A percentile compares a stretch with the other conserved stretches of the same genome.
Evolutionary conservation across 1,140 invertebrate species (phyloP).

Genomic region (Drosophila kohkoa): DNA sequence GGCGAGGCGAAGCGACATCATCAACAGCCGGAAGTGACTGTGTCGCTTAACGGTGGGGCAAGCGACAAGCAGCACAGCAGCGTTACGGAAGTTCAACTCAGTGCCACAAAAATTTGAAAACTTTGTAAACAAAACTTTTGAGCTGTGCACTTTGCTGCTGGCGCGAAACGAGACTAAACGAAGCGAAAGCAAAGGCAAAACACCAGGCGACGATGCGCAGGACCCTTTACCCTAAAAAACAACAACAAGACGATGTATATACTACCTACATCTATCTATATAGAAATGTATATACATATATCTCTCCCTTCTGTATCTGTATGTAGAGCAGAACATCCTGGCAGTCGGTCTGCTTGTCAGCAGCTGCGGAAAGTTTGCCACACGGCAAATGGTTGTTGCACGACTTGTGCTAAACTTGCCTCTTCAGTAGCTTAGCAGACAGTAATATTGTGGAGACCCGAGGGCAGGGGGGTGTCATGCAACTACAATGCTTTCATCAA

Average conservation of each 20-base stretch:
- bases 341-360: conserved; percentile 42
- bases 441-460: background rate
- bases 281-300: background rate
- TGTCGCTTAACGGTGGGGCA: conserved; percentile 40
- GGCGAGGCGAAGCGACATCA: conserved; percentile 33
- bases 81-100: conserved; percentile 75
- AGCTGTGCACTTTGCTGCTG: conserved; percentile 73
- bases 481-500: conserved; percentile 78
- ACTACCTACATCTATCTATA: background rate
- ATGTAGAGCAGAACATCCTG: conserved; percentile 4
- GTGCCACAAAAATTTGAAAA: conserved; percentile 83
- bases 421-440: conserved; percentile 8
- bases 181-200: conserved; percentile 65
- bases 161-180: conserved; percentile 69
- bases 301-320: background rate
- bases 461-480: conserved; percentile 2
- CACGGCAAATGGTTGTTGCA: conserved; percentile 74
- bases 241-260: conserved; percentile 12
- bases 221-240: conserved; percentile 48
- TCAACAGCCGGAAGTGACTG: conserved; percentile 68
- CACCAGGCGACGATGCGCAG: conserved; percentile 72
- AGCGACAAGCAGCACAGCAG: conserved; percentile 15
- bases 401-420: conserved; percentile 65
- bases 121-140: conserved; percentile 83
- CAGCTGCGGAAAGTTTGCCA: conserved; percentile 76